Evolutionary conservation across 2,113 vertebrate species (phyloP).

Genomic region (Melanerpes formicivorus): DNA sequence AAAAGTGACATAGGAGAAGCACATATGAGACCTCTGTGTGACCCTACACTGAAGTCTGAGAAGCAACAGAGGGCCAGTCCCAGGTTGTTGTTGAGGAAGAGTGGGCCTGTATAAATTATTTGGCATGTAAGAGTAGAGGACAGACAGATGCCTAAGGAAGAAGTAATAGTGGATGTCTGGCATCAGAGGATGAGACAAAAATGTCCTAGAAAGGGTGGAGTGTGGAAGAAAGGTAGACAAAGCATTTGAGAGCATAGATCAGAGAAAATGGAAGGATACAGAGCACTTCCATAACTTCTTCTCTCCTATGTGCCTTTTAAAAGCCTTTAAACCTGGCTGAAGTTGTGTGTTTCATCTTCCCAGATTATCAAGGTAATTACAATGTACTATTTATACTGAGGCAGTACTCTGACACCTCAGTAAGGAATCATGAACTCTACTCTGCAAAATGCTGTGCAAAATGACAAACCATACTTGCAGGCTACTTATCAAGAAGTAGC

Average conservation of each 20-base stretch:
- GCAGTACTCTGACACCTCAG: neutral
- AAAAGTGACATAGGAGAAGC: neutral
- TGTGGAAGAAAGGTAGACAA: neutral
- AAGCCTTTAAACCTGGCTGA: constrained; percentile 36
- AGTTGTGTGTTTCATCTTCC: neutral
- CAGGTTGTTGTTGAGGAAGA: neutral
- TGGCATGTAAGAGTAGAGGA: neutral
- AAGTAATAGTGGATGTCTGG: neutral
- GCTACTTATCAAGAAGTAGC: neutral
- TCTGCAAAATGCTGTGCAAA: neutral
- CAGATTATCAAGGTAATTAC: constrained; percentile 35
- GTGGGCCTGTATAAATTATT: neutral
- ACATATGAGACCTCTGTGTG: neutral
- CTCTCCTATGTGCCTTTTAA: neutral
- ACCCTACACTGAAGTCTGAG: neutral
- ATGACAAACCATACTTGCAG: neutral
- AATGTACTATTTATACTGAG: constrained; percentile 14
- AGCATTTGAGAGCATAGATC: neutral
- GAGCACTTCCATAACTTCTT: neutral
- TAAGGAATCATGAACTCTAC: neutral
- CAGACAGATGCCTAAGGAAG: neutral
- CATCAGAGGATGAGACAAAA: neutral
- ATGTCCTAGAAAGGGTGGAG: neutral
- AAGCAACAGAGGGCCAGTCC: neutral
- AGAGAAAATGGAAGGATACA: neutral